A percentile compares a stretch with the other conserved stretches of the same genome.
Evolutionary conservation across 2,888 invertebrate species (phyloP).

Genomic region (Sarcophaga variegata): DNA sequence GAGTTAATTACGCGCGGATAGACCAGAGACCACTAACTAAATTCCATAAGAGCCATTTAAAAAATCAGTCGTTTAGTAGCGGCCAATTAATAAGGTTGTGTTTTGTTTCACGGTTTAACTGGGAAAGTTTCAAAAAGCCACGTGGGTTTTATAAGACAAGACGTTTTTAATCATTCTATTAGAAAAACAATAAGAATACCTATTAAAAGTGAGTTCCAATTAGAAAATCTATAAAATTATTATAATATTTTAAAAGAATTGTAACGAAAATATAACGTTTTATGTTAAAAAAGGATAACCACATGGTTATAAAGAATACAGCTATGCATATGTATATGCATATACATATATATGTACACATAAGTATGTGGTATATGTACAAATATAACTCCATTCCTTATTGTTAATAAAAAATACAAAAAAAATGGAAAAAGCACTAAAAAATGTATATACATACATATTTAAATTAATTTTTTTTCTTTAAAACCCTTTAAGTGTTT

Average conservation of each 20-base stretch:
- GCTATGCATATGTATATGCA: neutral
- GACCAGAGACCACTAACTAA: slow-evolving; percentile 5
- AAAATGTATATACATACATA: neutral
- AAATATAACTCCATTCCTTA: neutral
- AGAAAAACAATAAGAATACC: slow-evolving; percentile 27
- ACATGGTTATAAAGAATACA: slow-evolving; percentile 18
- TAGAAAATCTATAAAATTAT: neutral
- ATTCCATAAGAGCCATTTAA: slow-evolving; percentile 26
- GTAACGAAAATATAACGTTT: neutral
- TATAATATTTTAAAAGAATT: slow-evolving; percentile 10
- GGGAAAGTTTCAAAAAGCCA: slow-evolving; percentile 71
- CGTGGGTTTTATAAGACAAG: slow-evolving; percentile 71
- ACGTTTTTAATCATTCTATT: slow-evolving; percentile 24
- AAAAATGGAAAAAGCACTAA: neutral
- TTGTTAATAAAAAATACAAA: neutral
- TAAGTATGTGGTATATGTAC: neutral
- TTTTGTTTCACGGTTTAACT: slow-evolving; percentile 70
- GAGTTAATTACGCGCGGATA: neutral
- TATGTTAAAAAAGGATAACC: slow-evolving; percentile 14
- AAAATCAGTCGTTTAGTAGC: slow-evolving; percentile 69
- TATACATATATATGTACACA: neutral
- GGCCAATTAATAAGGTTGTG: slow-evolving; percentile 68
- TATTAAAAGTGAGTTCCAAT: slow-evolving; percentile 56
- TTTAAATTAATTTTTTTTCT: neutral
- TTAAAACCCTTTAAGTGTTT: slow-evolving; percentile 4